Evolutionary conservation across 2,797 vertebrate species (phyloP), one percentile per base, ranked within the genome.

Genomic region (Chelon labrosus): DNA sequence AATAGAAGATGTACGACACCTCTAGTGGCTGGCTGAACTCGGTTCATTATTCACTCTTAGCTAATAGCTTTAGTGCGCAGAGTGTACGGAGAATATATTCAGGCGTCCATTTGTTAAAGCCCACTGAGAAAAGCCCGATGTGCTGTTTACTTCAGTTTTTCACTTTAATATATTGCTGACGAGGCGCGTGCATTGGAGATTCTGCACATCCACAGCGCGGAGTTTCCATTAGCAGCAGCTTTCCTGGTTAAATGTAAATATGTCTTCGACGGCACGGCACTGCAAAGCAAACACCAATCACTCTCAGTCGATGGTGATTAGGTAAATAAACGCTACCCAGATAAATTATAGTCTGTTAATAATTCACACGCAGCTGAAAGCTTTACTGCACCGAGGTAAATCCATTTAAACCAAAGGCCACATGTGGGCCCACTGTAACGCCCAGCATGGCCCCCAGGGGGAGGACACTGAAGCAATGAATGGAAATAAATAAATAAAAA

Each of bases 341-440:
- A 73, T 41, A 73, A 72, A 80, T 73, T 31, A 42, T 65, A 69
- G 46, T 27, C 5, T 62, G 22, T 58, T 71, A 79, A 73, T 79
- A 54, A 83, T 62, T 55, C 19, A 65, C 50, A 67, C 35, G 11
- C 46, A 44, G 42, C 42, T 16, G 42, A 44, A 44, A 31, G 61
- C 37, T 68, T 73, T 42, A 78, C n/a, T 57, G 41, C 19, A 51
- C 27, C 5, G 54, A 65, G 37, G 37, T 77, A 59, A 67, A 76
- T 74, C 44, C 42, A 39, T 55, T 59, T 62, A 8, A 27, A 66
- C 35, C 41, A 49, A 49, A 42, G 5, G 12, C 10, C 51, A 49
- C 3, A n/a, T 35, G 47, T 20, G 37, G 31, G 14, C 46, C 42
- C 22, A 1, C 12, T 59, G 44, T 46, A n/a, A 46, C 0, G 14